Conservation (phyloP, 2,113 vertebrate genomes). For the Pan troglodytes region NHGRI_mPanTro3-v2.1_pri NC_072409.2:45223001-45223500, state of each 20-base stretch:
- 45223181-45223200: background rate
- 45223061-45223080: background rate
- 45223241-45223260: too few species aligned
- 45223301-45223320: background rate
- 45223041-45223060: background rate
- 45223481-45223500: too few species aligned
- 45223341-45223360: too few species aligned
- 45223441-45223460: too few species aligned
- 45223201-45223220: background rate
- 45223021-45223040: background rate
- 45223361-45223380: background rate
- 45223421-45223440: too few species aligned
- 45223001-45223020: background rate
- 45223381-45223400: background rate
- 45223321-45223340: too few species aligned
- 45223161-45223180: background rate
- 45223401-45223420: too few species aligned
- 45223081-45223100: background rate
- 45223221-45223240: too few species aligned
- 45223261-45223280: too few species aligned
- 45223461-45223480: too few species aligned
- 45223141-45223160: background rate
- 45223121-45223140: background rate
- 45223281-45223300: background rate
- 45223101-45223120: fast-evolving